A percentile compares a stretch with the other conserved stretches of the same genome.
Evolutionary conservation across 2,888 invertebrate species (phyloP).

Genomic region (Amorpha juglandis): DNA sequence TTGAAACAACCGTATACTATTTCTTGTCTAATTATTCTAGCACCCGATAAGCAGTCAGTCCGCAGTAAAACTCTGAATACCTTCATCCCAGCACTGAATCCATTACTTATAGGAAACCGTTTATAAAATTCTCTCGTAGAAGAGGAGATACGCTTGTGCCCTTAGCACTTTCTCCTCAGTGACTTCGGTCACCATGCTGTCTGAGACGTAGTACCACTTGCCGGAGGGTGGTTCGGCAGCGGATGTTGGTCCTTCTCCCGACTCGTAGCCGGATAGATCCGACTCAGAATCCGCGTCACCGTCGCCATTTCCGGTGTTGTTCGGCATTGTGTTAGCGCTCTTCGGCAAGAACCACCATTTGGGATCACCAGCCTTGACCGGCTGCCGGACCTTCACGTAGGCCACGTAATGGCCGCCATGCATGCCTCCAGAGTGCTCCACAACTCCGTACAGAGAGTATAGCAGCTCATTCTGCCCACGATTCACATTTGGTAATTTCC

Average conservation of each 20-base stretch:
- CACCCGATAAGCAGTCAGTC: constrained; percentile 24
- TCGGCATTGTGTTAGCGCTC: constrained; percentile 80
- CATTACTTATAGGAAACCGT: constrained; percentile 27
- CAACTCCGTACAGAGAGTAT: constrained; percentile 97
- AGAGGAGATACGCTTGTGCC: constrained; percentile 97
- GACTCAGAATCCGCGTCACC: constrained; percentile 81
- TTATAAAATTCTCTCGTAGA: constrained; percentile 96
- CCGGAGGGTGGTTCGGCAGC: constrained; percentile 84
- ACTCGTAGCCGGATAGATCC: constrained; percentile 82
- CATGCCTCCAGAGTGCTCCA: constrained; percentile 96
- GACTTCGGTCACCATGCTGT: constrained; percentile 93
- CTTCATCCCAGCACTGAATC: constrained; percentile 15
- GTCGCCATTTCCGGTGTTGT: constrained; percentile 70
- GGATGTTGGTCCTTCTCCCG: constrained; percentile 72
- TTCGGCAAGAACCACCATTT: constrained; percentile 90
- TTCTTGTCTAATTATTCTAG: constrained; percentile 16
- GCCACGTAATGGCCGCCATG: constrained; percentile 95
- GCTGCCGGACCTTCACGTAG: constrained; percentile 94
- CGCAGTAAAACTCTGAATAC: constrained; percentile 21
- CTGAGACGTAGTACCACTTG: constrained; percentile 97
- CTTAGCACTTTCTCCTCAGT: constrained; percentile 91
- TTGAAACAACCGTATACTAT: constrained; percentile 12
- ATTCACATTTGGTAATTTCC: constrained; percentile 85
- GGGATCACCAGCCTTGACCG: constrained; percentile 85
- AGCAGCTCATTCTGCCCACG: constrained; percentile 88